Evolutionary conservation across 2,113 vertebrate genomes (phyloP).

Genomic region (Sula dactylatra): DNA sequence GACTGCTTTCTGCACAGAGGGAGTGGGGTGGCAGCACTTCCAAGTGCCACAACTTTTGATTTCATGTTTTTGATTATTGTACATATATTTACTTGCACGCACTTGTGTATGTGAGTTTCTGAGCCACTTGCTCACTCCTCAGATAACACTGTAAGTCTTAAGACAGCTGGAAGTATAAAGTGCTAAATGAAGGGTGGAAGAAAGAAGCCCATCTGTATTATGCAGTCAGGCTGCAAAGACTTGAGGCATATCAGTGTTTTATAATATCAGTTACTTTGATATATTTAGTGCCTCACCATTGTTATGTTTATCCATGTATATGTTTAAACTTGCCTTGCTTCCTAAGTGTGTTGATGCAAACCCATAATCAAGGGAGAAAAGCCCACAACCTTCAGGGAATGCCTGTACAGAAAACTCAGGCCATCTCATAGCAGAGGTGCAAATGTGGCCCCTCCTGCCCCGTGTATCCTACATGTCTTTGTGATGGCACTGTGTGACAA

Average conservation of each 20-base stretch:
- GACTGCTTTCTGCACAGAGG: background rate
- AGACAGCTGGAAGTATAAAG: background rate
- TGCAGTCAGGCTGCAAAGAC: background rate
- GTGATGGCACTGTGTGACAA: rapidly evolving
- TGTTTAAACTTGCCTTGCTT: background rate
- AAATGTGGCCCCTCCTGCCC: background rate
- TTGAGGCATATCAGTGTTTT: background rate
- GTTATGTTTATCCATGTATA: background rate
- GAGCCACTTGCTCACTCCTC: background rate
- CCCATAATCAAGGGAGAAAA: background rate
- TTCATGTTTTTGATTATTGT: background rate
- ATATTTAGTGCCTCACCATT: background rate
- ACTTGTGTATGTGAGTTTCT: rapidly evolving
- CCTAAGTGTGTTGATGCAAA: background rate
- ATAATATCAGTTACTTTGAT: background rate
- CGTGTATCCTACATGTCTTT: rapidly evolving
- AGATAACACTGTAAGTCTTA: background rate
- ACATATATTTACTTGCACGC: background rate
- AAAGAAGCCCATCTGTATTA: background rate
- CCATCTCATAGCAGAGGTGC: background rate
- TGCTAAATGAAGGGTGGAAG: background rate
- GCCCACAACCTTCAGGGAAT: background rate
- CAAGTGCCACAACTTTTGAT: background rate
- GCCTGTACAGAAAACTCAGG: background rate
- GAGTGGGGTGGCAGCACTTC: background rate